phyloP scores from a whole-genome alignment of 2,113 vertebrate genomes.

The Phaetusa simplex region DNA sequence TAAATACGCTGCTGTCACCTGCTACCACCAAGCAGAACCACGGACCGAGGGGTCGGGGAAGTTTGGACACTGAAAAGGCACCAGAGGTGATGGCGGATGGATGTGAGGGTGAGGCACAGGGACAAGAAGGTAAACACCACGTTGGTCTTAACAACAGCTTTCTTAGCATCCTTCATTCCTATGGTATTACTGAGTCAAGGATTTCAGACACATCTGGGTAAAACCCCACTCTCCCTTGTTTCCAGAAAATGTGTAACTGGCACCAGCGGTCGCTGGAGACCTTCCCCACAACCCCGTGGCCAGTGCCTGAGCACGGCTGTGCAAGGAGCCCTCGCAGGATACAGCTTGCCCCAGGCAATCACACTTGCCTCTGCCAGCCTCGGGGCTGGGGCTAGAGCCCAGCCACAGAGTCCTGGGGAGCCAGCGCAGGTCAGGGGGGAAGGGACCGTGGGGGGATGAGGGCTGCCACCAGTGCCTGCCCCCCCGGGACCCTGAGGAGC shows the following conservation, averaged over 20 bases:
- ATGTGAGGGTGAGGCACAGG: background rate
- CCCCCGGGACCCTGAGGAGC: background rate
- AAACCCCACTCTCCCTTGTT: rapidly evolving
- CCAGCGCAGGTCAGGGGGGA: background rate
- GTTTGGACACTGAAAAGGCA: background rate
- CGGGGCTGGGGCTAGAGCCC: background rate
- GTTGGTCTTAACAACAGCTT: background rate
- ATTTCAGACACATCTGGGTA: background rate
- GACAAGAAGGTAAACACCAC: background rate
- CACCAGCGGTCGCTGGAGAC: background rate
- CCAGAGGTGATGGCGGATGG: background rate
- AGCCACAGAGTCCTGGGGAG: background rate
- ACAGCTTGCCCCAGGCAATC: background rate
- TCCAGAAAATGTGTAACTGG: background rate
- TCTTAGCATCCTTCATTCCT: background rate
- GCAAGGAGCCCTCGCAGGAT: background rate
- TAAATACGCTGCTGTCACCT: conserved; percentile 14
- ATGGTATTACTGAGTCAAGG: background rate
- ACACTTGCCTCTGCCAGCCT: rapidly evolving
- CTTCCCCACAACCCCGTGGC: rapidly evolving
- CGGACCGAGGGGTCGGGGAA: background rate
- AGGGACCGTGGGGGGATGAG: rapidly evolving
- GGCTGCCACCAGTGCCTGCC: background rate
- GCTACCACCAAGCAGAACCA: background rate
- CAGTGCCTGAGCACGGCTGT: rapidly evolving